Evolutionary conservation across 2,888 invertebrate genomes (phyloP).

Genomic region (Phanerotoma sp.): DNA sequence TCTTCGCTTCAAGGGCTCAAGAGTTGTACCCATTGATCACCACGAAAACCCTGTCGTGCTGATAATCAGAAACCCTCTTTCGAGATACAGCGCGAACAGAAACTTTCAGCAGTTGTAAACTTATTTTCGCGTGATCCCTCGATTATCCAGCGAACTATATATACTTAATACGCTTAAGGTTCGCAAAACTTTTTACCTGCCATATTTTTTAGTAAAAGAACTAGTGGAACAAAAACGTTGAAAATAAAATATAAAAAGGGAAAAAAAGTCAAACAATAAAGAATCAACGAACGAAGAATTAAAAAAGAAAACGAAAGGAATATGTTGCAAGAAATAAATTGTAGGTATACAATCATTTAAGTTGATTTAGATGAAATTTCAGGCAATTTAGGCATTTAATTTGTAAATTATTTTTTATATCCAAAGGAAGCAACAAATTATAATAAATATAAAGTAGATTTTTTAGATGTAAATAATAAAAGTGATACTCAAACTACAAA

Average conservation of each 20-base stretch:
- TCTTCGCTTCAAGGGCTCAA: conserved; percentile 1
- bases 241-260: background rate
- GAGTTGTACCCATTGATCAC: conserved; percentile 20
- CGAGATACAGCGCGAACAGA: conserved; percentile 2
- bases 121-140: conserved; percentile 23
- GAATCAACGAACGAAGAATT: too few relatives aligned
- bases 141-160: conserved; percentile 11
- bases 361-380: too few relatives aligned
- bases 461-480: background rate
- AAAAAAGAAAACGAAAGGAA: too few relatives aligned
- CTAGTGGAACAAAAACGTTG: too few relatives aligned
- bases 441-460: too few relatives aligned
- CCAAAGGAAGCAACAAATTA: too few relatives aligned
- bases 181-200: background rate
- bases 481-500: background rate
- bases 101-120: conserved; percentile 21
- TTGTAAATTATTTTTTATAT: too few relatives aligned
- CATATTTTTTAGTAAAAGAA: background rate
- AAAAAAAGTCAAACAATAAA: background rate
- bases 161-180: background rate
- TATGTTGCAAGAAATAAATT: too few relatives aligned
- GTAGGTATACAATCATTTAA: too few relatives aligned
- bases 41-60: conserved; percentile 26
- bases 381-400: too few relatives aligned
- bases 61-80: conserved; percentile 21